Evolutionary conservation across 1,140 invertebrate genomes (phyloP).

Genomic region (Ladona fulva): DNA sequence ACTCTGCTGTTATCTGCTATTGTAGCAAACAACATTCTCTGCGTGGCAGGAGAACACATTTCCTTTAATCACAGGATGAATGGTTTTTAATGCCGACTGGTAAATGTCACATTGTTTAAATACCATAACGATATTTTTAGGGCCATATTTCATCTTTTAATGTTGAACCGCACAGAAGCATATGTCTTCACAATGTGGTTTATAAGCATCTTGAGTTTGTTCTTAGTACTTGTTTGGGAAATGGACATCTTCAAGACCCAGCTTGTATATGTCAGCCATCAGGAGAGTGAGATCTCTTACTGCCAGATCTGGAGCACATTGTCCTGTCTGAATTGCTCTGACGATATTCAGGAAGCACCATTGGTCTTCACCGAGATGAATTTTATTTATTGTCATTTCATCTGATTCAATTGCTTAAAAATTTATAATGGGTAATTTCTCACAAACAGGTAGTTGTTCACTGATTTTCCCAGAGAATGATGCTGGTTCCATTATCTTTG

Average conservation of each 20-base stretch:
- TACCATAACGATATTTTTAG: too few species aligned
- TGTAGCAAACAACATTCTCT: too few species aligned
- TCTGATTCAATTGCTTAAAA: conserved; percentile 12
- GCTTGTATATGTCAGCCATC: background rate
- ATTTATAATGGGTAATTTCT: conserved; percentile 15
- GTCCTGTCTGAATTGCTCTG: conserved; percentile 19
- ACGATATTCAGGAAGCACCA: conserved; percentile 15
- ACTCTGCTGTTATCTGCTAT: too few species aligned
- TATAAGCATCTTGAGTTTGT: background rate
- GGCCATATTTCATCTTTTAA: too few species aligned
- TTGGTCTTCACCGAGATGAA: conserved; percentile 18
- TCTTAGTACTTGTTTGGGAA: background rate
- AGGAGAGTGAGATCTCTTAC: conserved; percentile 18
- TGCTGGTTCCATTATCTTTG: too few species aligned
- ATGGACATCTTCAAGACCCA: background rate
- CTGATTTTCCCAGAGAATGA: too few species aligned
- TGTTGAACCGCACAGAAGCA: background rate
- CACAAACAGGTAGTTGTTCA: conserved; percentile 5
- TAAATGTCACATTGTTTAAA: too few species aligned
- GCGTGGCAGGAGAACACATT: too few species aligned
- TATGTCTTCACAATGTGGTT: conserved; percentile 7
- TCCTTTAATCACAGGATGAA: too few species aligned
- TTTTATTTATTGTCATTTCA: too few species aligned
- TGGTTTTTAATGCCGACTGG: too few species aligned
- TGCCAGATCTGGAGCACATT: conserved; percentile 17